Conservation (phyloP, 1,140 invertebrate species). For the Brachionus calyciflorus region DNA sequence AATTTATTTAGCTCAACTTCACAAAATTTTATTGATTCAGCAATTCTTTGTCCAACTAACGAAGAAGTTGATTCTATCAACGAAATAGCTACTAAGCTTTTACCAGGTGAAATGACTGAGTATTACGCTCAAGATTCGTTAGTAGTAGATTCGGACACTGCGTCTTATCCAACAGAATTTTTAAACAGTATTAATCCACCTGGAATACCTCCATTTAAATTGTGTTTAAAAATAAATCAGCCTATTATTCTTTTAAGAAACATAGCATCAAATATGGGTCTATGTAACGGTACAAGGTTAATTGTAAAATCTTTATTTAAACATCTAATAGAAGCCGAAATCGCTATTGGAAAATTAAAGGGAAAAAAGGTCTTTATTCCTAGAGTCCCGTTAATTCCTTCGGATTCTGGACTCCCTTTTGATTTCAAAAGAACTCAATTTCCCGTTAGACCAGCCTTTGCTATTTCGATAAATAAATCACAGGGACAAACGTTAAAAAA, state of each 20-base stretch:
- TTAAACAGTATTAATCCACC: constrained; percentile 54
- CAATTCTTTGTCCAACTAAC: neutral
- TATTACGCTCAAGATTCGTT: constrained; percentile 5
- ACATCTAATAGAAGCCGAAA: constrained; percentile 49
- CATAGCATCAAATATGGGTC: constrained; percentile 50
- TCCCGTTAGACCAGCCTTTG: constrained; percentile 57
- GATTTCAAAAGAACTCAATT: constrained; percentile 63
- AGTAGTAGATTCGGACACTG: neutral
- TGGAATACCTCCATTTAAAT: constrained; percentile 56
- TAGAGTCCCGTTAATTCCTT: constrained; percentile 49
- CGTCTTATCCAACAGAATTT: constrained; percentile 55
- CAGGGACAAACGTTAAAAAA: constrained; percentile 51
- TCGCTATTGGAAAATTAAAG: constrained; percentile 46
- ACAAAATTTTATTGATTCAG: neutral
- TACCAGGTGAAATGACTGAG: neutral
- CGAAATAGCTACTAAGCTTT: neutral
- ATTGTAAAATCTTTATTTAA: constrained; percentile 49
- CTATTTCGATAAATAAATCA: constrained; percentile 53
- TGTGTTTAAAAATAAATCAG: constrained; percentile 56
- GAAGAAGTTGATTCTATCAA: constrained; percentile 11
- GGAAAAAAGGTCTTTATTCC: constrained; percentile 51
- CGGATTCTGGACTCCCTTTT: constrained; percentile 49
- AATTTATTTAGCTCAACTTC: neutral
- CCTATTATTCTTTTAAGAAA: constrained; percentile 59
- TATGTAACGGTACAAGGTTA: constrained; percentile 59